These are phyloP conservation scores for Bombus superbus DNA, from an alignment of 1,140 invertebrate species.

Conservation along the genomic window DNA sequence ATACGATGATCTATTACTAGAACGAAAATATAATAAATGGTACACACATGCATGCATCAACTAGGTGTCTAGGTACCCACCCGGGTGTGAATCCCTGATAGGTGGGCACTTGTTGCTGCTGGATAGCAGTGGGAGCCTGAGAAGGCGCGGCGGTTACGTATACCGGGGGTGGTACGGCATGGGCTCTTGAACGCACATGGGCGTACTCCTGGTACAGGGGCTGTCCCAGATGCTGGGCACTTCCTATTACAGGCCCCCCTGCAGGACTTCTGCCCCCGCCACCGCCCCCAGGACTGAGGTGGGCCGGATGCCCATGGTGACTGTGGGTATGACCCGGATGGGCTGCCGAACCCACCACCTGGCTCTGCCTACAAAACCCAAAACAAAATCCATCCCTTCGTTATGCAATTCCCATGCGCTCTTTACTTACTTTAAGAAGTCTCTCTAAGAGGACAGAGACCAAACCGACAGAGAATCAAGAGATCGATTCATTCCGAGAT, in stretches of 20 bases:
- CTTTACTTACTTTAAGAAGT: constrained; percentile 52
- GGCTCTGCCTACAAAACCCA: constrained; percentile 80
- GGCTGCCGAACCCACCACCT: constrained; percentile 78
- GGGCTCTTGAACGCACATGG: constrained; percentile 79
- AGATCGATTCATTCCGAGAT: not conserved
- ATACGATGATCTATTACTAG: constrained; percentile 41
- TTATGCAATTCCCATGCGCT: constrained; percentile 63
- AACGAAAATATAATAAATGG: constrained; percentile 73
- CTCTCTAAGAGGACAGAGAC: constrained; percentile 45
- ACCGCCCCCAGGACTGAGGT: constrained; percentile 79
- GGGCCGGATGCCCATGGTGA: constrained; percentile 79
- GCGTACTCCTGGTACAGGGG: constrained; percentile 81
- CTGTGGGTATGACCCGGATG: constrained; percentile 80
- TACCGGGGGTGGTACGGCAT: constrained; percentile 80
- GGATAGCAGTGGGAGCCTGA: constrained; percentile 79
- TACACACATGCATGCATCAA: constrained; percentile 83
- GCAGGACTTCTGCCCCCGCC: constrained; percentile 79
- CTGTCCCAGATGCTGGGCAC: constrained; percentile 80
- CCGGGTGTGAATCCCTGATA: constrained; percentile 83
- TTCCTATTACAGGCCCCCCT: constrained; percentile 74
- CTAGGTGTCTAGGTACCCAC: constrained; percentile 83
- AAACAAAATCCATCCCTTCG: constrained; percentile 66
- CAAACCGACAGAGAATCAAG: constrained; percentile 45
- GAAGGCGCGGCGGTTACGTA: constrained; percentile 81
- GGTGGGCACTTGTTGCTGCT: constrained; percentile 82